phyloP scores from a whole-genome alignment of 2,888 invertebrate genomes.

The Peribatodes rhomboidaria region DNA sequence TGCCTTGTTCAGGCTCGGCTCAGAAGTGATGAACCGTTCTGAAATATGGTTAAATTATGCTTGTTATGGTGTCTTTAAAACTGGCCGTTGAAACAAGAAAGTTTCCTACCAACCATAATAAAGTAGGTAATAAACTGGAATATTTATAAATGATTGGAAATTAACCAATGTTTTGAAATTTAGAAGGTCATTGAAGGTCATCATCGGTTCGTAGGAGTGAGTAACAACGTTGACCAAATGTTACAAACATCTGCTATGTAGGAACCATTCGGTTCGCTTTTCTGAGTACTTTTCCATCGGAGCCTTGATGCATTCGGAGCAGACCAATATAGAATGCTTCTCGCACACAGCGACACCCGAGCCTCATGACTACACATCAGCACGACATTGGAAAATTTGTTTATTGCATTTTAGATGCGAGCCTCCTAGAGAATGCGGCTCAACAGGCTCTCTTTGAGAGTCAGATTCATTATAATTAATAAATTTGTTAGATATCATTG shows the following conservation, averaged over 20 bases:
- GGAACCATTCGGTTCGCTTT: constrained; percentile 61
- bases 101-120: background rate
- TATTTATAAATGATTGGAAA: background rate
- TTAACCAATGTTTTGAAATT: background rate
- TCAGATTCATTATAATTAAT: constrained; percentile 14
- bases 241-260: constrained; percentile 57
- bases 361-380: constrained; percentile 39
- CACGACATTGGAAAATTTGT: constrained; percentile 40
- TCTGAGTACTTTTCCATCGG: constrained; percentile 78
- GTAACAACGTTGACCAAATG: constrained; percentile 54
- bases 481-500: constrained; percentile 19
- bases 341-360: constrained; percentile 46
- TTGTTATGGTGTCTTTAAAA: background rate
- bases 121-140: background rate
- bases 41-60: background rate
- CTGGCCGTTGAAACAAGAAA: background rate
- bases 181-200: constrained; percentile 8
- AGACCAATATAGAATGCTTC: constrained; percentile 55
- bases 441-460: constrained; percentile 33
- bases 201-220: constrained; percentile 1
- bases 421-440: constrained; percentile 36
- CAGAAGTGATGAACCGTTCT: constrained; percentile 22
- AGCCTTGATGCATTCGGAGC: constrained; percentile 59
- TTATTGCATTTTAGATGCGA: constrained; percentile 42
- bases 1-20: constrained; percentile 35